These are phyloP conservation scores for Platycheirus albimanus DNA, from an alignment of 2,888 invertebrate genomes.

Conservation along the genomic window DNA sequence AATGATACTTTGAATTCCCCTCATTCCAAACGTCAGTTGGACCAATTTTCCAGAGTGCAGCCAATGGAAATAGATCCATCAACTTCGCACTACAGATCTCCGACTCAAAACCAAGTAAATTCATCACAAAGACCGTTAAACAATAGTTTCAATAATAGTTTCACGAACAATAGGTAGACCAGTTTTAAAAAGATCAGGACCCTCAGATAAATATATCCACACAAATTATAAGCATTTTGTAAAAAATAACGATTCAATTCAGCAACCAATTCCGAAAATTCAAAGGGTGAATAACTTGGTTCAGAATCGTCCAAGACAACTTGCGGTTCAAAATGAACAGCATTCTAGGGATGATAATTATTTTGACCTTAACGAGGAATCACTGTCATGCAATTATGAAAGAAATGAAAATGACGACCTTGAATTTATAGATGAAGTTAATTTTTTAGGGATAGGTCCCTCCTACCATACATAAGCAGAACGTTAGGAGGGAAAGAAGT, in stretches of 20 bases:
- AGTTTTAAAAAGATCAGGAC: slow-evolving; percentile 14
- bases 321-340: not conserved
- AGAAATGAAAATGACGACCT: not conserved
- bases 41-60: not conserved
- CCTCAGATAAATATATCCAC: slow-evolving; percentile 10
- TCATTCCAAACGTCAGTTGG: too few species aligned
- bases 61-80: slow-evolving; percentile 16
- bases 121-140: too few species aligned
- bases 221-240: slow-evolving; percentile 1
- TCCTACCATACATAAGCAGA: slow-evolving; percentile 2
- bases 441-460: slow-evolving; percentile 15
- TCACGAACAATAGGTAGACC: not conserved
- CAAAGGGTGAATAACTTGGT: slow-evolving; percentile 23
- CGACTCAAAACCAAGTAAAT: too few species aligned
- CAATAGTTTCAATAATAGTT: too few species aligned
- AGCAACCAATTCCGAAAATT: slow-evolving; percentile 7
- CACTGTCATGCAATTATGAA: not conserved
- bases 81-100: slow-evolving; percentile 1
- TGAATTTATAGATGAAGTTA: slow-evolving; percentile 7
- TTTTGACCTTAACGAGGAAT: slow-evolving; percentile 4
- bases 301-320: slow-evolving; percentile 6
- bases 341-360: slow-evolving; percentile 2
- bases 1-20: slow-evolving; percentile 6
- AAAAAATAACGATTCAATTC: slow-evolving; percentile 18
- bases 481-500: slow-evolving; percentile 18